Evolutionary conservation across 2,797 vertebrate species (phyloP).

Genomic region (Numenius phaeopus): DNA sequence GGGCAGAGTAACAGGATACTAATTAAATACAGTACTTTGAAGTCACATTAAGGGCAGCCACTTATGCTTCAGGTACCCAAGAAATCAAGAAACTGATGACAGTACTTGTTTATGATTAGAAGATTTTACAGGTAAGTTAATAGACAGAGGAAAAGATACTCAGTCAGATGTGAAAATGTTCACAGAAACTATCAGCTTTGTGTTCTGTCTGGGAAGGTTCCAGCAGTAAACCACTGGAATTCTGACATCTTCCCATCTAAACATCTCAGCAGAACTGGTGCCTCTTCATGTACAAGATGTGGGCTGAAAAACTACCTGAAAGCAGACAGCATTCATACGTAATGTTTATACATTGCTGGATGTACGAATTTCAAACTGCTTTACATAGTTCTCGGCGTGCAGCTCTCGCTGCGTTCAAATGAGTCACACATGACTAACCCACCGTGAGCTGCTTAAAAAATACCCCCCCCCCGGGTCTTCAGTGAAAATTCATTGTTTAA

Average conservation of each 20-base stretch:
- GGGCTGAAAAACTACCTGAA: neutral
- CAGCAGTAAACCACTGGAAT: neutral
- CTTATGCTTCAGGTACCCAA: neutral
- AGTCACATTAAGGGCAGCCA: neutral
- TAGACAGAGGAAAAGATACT: neutral
- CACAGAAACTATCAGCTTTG: neutral
- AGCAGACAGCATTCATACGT: neutral
- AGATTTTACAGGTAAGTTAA: neutral
- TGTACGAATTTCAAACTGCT: neutral
- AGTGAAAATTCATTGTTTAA: neutral
- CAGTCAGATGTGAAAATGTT: neutral
- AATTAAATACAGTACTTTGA: neutral
- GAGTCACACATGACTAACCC: neutral
- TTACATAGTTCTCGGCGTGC: neutral
- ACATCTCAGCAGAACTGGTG: neutral
- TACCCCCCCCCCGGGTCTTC: neutral
- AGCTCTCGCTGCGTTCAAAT: neutral
- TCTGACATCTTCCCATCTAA: neutral
- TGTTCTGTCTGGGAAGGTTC: neutral
- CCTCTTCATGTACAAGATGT: neutral
- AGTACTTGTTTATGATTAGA: neutral
- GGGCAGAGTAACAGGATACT: neutral
- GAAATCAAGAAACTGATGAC: neutral
- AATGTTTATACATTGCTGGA: neutral
- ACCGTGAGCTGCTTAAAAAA: neutral